These are phyloP conservation scores for Agraylea sexmaculata DNA, from an alignment of 1,140 invertebrate genomes.

Conservation along the genomic window DNA sequence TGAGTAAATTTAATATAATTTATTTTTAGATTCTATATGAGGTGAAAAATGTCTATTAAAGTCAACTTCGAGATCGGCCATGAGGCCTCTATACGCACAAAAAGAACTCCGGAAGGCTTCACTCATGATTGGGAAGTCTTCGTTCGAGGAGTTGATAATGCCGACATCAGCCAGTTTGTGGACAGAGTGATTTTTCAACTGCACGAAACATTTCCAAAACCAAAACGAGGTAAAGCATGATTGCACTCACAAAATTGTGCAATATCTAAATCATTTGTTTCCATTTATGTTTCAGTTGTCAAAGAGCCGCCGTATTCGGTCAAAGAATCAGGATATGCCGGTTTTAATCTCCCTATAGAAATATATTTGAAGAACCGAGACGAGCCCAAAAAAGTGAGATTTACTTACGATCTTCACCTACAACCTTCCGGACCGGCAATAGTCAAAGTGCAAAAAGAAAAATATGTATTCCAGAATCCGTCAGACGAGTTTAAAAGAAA, in stretches of 20 bases:
- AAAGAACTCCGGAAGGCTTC: conserved; percentile 74
- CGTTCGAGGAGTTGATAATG: conserved; percentile 73
- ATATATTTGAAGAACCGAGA: conserved; percentile 85
- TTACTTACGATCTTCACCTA: conserved; percentile 77
- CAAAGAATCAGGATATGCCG: conserved; percentile 88
- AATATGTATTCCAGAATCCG: conserved; percentile 63
- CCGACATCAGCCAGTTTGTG: conserved; percentile 80
- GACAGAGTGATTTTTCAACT: conserved; percentile 91
- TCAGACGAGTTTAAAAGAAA: conserved; percentile 81
- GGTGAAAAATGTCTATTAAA: conserved; percentile 51
- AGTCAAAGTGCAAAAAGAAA: conserved; percentile 61
- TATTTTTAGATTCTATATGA: conserved; percentile 2
- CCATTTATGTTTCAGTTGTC: conserved; percentile 50
- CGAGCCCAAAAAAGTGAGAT: conserved; percentile 77
- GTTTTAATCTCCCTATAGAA: conserved; percentile 82
- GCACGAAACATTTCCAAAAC: conserved; percentile 85
- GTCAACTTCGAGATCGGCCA: conserved; percentile 89
- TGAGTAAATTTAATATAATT: not conserved
- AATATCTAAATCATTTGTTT: conserved; percentile 2
- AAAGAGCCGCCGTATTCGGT: conserved; percentile 88
- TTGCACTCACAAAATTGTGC: conserved; percentile 8
- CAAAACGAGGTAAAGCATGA: conserved; percentile 58
- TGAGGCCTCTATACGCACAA: conserved; percentile 62
- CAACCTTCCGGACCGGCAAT: conserved; percentile 60
- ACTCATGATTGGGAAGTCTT: conserved; percentile 98